Conservation (phyloP, 2,113 vertebrate species). For the Plecotus auritus region DNA sequence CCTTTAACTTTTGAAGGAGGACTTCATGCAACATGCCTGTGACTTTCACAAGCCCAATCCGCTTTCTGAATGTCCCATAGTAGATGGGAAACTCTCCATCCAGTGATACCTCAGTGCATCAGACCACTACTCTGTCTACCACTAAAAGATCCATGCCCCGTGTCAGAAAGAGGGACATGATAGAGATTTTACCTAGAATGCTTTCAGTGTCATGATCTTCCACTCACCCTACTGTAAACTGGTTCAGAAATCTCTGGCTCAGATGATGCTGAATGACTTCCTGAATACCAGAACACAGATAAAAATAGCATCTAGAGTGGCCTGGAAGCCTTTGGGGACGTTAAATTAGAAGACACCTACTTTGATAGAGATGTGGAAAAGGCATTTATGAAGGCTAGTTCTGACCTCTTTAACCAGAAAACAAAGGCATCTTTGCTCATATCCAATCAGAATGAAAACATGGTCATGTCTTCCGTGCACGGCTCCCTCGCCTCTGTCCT, state of each 20-base stretch:
- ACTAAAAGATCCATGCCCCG: conserved; percentile 92
- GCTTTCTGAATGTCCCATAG: conserved; percentile 94
- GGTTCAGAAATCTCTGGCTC: conserved; percentile 96
- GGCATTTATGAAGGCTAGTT: conserved; percentile 96
- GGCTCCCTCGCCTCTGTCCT: conserved; percentile 95
- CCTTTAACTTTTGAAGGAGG: conserved; percentile 94
- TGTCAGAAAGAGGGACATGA: conserved; percentile 95
- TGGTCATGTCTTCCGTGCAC: conserved; percentile 85
- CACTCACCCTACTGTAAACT: conserved; percentile 98
- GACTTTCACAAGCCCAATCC: conserved; percentile 99
- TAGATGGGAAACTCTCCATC: conserved; percentile 96
- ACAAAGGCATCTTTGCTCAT: conserved; percentile 93
- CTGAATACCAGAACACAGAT: conserved; percentile 84
- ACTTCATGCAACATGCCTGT: conserved; percentile 95
- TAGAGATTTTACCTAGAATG: conserved; percentile 89
- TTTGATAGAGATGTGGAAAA: conserved; percentile 97
- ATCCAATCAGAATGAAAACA: conserved; percentile 97
- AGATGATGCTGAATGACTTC: conserved; percentile 83
- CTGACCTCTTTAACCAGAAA: conserved; percentile 92
- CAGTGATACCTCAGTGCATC: conserved; percentile 97
- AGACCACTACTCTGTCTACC: conserved; percentile 92
- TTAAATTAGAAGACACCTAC: conserved; percentile 93
- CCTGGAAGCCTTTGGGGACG: conserved; percentile 93
- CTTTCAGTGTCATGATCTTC: conserved; percentile 94
- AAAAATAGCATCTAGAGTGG: conserved; percentile 86